Evolutionary conservation across 1,140 invertebrate genomes (phyloP).

Genomic region (Bicyclus anynana): DNA sequence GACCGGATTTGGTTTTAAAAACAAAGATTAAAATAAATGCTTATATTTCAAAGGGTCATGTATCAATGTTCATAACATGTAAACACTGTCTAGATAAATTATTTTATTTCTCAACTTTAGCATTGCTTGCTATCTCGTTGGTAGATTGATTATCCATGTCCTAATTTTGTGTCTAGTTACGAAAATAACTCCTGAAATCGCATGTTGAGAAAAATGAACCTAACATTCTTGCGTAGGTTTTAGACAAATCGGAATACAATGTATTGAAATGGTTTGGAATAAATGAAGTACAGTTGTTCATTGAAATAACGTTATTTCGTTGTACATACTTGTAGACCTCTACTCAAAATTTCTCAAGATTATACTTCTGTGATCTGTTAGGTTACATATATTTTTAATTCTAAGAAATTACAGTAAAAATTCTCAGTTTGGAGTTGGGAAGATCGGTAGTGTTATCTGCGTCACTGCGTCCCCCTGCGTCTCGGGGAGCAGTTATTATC

Average conservation of each 20-base stretch:
- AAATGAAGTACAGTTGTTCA: not conserved
- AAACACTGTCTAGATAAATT: slow-evolving; percentile 19
- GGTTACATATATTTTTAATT: too few species aligned
- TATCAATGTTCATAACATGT: slow-evolving; percentile 1
- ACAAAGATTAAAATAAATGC: too few species aligned
- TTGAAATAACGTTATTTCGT: too few species aligned
- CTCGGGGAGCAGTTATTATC: too few species aligned
- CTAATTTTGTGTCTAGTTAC: slow-evolving; percentile 31
- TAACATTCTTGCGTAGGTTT: slow-evolving; percentile 20
- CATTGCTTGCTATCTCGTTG: slow-evolving; percentile 25
- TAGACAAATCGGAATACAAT: slow-evolving; percentile 19
- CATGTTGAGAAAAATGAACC: slow-evolving; percentile 25
- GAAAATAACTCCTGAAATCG: slow-evolving; percentile 29
- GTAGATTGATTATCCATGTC: slow-evolving; percentile 31
- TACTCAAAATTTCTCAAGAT: too few species aligned
- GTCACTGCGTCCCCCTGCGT: too few species aligned
- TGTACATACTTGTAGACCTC: too few species aligned
- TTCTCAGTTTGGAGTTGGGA: too few species aligned
- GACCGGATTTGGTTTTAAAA: too few species aligned
- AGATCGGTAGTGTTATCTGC: too few species aligned
- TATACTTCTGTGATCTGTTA: too few species aligned
- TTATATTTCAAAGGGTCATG: not conserved
- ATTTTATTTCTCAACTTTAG: slow-evolving; percentile 25
- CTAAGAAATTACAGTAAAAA: too few species aligned
- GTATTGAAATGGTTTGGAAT: not conserved